These are phyloP conservation scores for Protodeltote pygarga DNA, from an alignment of 2,888 invertebrate species.

Conservation along the genomic window DNA sequence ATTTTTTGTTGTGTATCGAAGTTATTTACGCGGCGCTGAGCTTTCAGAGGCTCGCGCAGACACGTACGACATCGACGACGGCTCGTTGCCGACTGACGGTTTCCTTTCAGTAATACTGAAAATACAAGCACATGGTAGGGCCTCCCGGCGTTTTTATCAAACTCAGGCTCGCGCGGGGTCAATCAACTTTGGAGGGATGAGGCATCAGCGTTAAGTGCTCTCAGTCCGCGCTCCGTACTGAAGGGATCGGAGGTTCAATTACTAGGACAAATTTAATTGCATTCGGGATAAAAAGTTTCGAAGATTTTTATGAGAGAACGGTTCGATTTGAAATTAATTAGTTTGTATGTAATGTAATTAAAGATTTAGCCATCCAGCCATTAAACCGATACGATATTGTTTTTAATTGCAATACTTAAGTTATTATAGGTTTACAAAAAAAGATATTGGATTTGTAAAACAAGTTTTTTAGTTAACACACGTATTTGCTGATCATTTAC, in stretches of 20 bases:
- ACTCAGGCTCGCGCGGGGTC: conserved; percentile 70
- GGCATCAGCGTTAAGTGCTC: conserved; percentile 59
- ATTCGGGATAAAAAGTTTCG: conserved; percentile 5
- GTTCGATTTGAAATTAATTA: neutral
- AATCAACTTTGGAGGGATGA: conserved; percentile 74
- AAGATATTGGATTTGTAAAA: no score
- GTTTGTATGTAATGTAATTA: no score
- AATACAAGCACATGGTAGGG: conserved; percentile 68
- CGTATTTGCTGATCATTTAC: neutral
- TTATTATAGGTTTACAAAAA: no score
- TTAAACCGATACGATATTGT: no score
- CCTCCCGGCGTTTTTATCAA: conserved; percentile 74
- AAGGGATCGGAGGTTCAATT: conserved; percentile 30
- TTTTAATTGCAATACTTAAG: no score
- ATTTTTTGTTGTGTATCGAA: conserved; percentile 63
- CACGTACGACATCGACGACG: conserved; percentile 57
- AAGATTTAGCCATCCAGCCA: no score
- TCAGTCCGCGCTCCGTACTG: conserved; percentile 40
- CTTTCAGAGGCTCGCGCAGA: conserved; percentile 35
- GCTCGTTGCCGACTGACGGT: conserved; percentile 70
- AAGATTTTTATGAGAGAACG: neutral
- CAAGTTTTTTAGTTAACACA: no score
- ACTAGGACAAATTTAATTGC: conserved; percentile 34
- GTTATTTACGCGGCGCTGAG: conserved; percentile 74
- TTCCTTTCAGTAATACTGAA: conserved; percentile 68